Evolutionary conservation across 2,888 invertebrate genomes (phyloP).

Genomic region (Toxonevra muliebris): DNA sequence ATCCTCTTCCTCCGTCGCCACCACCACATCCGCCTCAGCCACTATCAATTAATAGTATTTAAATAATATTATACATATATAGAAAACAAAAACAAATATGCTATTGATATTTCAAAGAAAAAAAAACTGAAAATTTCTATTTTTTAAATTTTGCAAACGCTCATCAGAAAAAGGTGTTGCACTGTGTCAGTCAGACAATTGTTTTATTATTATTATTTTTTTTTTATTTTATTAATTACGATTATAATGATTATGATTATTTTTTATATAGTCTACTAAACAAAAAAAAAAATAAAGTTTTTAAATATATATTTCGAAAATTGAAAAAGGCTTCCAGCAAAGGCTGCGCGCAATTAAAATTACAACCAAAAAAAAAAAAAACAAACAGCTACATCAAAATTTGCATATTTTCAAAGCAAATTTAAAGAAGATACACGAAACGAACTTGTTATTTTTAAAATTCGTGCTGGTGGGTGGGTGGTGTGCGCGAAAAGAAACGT

Average conservation of each 20-base stretch:
- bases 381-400: too few relatives aligned
- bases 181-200: constrained; percentile 43
- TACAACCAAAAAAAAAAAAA: too few relatives aligned
- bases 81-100: constrained; percentile 25
- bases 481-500: too few relatives aligned
- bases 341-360: constrained; percentile 10
- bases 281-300: constrained; percentile 28
- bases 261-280: constrained; percentile 34
- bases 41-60: constrained; percentile 53
- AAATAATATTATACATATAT: constrained; percentile 22
- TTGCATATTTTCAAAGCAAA: too few relatives aligned
- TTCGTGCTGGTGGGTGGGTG: too few relatives aligned
- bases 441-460: too few relatives aligned
- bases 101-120: constrained; percentile 30
- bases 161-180: neutral
- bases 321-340: constrained; percentile 37
- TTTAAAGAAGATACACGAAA: too few relatives aligned
- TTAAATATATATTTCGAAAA: constrained; percentile 29
- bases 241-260: constrained; percentile 35
- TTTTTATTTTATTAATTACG: constrained; percentile 49
- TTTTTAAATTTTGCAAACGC: constrained; percentile 32
- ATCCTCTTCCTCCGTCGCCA: constrained; percentile 32
- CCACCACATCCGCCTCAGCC: constrained; percentile 42
- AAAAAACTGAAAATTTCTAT: constrained; percentile 24
- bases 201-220: constrained; percentile 47